These are phyloP conservation scores for Kryptolebias marmoratus DNA, from an alignment of 2,113 vertebrate genomes.

Conservation along the genomic window DNA sequence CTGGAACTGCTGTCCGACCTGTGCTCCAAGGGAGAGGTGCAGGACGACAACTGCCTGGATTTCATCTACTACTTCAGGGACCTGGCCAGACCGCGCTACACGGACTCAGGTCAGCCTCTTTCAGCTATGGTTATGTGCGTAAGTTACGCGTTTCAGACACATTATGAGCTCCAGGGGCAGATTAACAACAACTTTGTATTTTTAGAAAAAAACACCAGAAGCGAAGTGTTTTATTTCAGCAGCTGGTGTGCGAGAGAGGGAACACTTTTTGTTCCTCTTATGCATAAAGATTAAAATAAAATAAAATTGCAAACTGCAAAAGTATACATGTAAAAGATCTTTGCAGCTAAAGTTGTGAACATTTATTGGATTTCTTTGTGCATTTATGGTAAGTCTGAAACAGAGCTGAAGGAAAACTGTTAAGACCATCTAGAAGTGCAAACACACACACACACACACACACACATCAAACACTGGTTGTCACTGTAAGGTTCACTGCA, in stretches of 20 bases:
- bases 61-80: constrained; percentile 95
- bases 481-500: neutral
- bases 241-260: neutral
- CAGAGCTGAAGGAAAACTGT: neutral
- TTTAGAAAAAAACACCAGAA: constrained; percentile 7
- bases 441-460: neutral
- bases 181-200: constrained; percentile 1
- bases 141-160: neutral
- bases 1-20: constrained; percentile 94
- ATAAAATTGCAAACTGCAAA: neutral
- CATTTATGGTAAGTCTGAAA: neutral
- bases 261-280: neutral
- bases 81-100: constrained; percentile 89
- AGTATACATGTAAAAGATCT: neutral
- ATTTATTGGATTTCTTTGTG: neutral
- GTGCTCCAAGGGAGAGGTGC: constrained; percentile 93
- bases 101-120: constrained; percentile 86
- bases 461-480: neutral
- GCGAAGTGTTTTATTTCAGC: neutral
- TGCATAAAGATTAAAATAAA: neutral
- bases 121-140: neutral
- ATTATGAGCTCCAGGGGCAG: neutral
- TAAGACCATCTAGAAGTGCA: neutral
- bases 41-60: constrained; percentile 94
- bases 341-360: neutral